Conservation (phyloP, 2,797 vertebrate species). For the Helicolenus hilgendorfi region DNA sequence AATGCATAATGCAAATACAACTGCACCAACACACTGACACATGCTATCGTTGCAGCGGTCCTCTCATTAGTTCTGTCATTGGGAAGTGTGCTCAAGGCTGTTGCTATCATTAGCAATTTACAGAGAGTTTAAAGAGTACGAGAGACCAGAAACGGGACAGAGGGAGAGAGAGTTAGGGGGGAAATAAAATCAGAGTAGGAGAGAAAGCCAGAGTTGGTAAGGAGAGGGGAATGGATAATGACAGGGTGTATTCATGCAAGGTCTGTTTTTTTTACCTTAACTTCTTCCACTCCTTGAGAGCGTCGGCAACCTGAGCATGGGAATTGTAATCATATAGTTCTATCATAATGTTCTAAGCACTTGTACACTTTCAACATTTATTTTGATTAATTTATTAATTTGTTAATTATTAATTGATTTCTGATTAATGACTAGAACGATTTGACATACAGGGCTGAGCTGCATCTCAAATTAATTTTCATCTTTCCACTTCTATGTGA, state of each 20-base stretch:
- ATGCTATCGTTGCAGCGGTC: conserved; percentile 41
- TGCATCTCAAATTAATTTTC: no score
- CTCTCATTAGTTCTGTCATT: conserved; percentile 78
- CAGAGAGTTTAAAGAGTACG: conserved; percentile 31
- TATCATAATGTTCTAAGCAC: no score
- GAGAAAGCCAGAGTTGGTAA: not conserved
- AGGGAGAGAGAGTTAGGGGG: not conserved
- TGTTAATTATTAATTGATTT: no score
- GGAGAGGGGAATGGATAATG: not conserved
- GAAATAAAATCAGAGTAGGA: not conserved
- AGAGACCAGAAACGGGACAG: not conserved
- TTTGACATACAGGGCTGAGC: no score
- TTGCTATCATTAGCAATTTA: conserved; percentile 69
- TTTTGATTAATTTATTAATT: no score
- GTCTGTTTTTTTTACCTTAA: not conserved
- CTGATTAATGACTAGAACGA: no score
- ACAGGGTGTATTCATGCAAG: not conserved
- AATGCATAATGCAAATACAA: conserved; percentile 55
- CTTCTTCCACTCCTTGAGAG: no score
- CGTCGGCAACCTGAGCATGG: no score
- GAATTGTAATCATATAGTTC: no score
- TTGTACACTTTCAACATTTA: no score
- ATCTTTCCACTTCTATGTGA: no score
- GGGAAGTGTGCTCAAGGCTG: conserved; percentile 70
- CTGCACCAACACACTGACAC: conserved; percentile 32